Percentiles rank a stretch among this genome's conserved stretches.
These are phyloP conservation scores for Cosmorhoe ocellata DNA, from an alignment of 2,888 invertebrate genomes.

Conservation along the genomic window DNA sequence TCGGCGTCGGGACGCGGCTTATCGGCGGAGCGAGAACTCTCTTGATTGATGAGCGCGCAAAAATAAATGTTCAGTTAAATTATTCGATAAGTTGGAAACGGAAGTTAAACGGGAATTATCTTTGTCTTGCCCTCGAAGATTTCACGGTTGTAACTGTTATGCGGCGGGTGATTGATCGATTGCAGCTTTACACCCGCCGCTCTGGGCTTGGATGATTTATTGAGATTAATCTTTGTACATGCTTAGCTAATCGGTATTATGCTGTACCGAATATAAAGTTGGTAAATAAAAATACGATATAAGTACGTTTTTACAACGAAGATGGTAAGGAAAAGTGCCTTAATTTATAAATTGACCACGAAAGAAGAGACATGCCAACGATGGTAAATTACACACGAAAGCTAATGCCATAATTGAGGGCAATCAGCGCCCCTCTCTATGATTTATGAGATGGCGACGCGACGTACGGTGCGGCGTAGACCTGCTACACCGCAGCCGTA, in stretches of 20 bases:
- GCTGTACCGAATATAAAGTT: background rate
- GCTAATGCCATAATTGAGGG: conserved; percentile 79
- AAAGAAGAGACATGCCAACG: conserved; percentile 40
- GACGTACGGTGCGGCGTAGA: conserved; percentile 7
- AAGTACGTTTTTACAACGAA: too few relatives aligned
- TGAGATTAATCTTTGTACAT: conserved; percentile 33
- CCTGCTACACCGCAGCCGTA: conserved; percentile 18
- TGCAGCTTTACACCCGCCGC: conserved; percentile 41
- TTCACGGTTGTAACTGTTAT: conserved; percentile 78
- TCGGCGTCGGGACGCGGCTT: conserved; percentile 82
- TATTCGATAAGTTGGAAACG: conserved; percentile 84
- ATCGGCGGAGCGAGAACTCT: conserved; percentile 77
- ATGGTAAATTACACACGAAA: conserved; percentile 74
- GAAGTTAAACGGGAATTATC: conserved; percentile 84
- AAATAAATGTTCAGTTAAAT: conserved; percentile 84
- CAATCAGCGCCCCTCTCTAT: conserved; percentile 74
- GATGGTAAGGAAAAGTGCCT: too few relatives aligned
- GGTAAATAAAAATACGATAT: too few relatives aligned
- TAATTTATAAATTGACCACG: conserved; percentile 27
- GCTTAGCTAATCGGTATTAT: conserved; percentile 29
- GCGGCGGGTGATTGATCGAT: conserved; percentile 76
- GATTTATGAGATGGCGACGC: conserved; percentile 59
- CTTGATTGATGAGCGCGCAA: conserved; percentile 84
- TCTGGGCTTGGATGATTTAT: conserved; percentile 35
- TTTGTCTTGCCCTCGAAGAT: conserved; percentile 81